A percentile compares a stretch with the other conserved stretches of the same genome.
Evolutionary conservation across 2,797 vertebrate genomes (phyloP).

Genomic region (Picus viridis): DNA sequence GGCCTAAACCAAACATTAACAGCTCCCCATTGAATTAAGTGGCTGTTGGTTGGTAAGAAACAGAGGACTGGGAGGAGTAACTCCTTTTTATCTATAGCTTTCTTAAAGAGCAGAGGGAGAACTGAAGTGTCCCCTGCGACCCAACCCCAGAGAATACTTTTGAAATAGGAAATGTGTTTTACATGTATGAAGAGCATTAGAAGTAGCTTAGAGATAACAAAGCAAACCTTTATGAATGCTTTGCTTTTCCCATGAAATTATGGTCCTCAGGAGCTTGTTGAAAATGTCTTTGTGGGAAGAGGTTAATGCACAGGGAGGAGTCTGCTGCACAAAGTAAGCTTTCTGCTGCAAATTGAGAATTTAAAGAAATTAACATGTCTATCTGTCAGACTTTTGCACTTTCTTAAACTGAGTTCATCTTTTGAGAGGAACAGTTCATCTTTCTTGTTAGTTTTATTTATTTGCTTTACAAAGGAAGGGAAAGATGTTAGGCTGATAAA

Average conservation of each 20-base stretch:
- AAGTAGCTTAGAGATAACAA: background rate
- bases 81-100: background rate
- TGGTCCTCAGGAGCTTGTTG: background rate
- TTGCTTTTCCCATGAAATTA: background rate
- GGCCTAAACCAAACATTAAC: slow-evolving; percentile 10
- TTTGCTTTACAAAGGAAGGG: background rate
- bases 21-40: background rate
- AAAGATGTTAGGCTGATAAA: background rate
- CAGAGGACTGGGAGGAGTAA: background rate
- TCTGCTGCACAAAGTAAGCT: background rate
- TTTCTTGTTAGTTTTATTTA: background rate
- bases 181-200: background rate
- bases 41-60: background rate
- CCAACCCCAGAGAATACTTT: background rate
- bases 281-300: background rate
- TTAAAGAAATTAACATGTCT: background rate
- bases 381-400: background rate
- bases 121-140: background rate
- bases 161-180: background rate
- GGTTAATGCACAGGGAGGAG: background rate
- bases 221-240: background rate
- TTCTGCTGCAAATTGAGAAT: background rate
- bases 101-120: background rate
- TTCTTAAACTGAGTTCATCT: background rate
- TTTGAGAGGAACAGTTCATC: background rate